Conservation (phyloP, 2,113 vertebrate genomes). For the Miniopterus natalensis region DNA sequence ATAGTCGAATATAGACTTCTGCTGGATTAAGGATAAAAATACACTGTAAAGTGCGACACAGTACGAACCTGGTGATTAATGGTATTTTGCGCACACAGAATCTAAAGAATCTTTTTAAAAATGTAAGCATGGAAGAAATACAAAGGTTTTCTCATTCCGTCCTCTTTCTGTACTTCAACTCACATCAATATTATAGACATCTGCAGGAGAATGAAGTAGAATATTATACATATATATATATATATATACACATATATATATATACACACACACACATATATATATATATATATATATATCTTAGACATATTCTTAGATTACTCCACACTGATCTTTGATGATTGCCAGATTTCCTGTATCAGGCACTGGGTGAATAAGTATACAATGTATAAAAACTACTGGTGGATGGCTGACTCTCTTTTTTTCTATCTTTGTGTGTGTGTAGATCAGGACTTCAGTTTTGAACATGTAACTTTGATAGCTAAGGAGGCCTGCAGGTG, state of each 20-base stretch:
- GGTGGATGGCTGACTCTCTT: neutral
- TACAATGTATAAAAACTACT: neutral
- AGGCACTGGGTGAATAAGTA: neutral
- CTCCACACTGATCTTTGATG: neutral
- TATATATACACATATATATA: too few species aligned
- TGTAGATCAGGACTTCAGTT: neutral
- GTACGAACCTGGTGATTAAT: conserved; percentile 66
- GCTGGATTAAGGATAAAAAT: conserved; percentile 70
- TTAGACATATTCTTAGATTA: neutral
- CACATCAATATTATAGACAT: neutral
- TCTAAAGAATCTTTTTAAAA: conserved; percentile 28
- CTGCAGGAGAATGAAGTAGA: neutral
- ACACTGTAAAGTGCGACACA: neutral
- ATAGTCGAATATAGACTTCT: conserved; percentile 54
- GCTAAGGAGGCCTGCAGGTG: neutral
- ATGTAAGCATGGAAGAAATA: conserved; percentile 12
- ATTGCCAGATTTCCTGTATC: neutral
- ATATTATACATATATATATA: neutral
- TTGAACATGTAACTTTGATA: neutral
- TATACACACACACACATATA: too few species aligned
- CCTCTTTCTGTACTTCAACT: neutral
- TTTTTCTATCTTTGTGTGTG: neutral
- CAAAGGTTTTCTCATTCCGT: neutral
- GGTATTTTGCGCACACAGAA: conserved; percentile 42
- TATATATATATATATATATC: neutral